A percentile compares a stretch with the other conserved stretches of the same genome.
phyloP scores from a whole-genome alignment of 2,888 invertebrate species.

The Drosophila paranaensis region DNA sequence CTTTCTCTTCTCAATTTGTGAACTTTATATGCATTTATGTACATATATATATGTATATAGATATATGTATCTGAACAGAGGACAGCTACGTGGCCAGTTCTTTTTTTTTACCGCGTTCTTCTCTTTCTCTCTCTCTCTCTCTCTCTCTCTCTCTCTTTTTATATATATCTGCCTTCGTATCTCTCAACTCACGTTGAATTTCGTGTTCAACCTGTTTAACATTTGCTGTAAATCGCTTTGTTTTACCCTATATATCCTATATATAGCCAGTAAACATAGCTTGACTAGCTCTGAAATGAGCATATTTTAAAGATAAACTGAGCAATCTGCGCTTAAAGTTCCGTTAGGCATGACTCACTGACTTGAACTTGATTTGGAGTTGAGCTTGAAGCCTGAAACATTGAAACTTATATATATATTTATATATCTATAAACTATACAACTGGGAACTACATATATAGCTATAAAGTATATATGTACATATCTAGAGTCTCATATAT shows the following conservation, averaged over 20 bases:
- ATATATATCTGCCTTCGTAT: conserved; percentile 3
- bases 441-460: too few species aligned
- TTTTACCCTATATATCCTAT: neutral
- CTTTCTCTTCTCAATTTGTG: conserved; percentile 32
- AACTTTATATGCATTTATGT: conserved; percentile 37
- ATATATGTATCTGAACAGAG: conserved; percentile 4
- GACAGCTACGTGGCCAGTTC: conserved; percentile 46
- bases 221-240: conserved; percentile 10
- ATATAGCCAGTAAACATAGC: too few species aligned
- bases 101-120: conserved; percentile 37
- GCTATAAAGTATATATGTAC: too few species aligned
- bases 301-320: neutral
- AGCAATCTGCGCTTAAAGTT: neutral
- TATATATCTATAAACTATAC: too few species aligned
- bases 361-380: neutral
- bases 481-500: too few species aligned
- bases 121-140: conserved; percentile 7
- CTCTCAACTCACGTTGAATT: conserved; percentile 55
- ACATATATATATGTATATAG: conserved; percentile 20
- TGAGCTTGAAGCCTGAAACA: neutral
- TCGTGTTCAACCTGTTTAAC: conserved; percentile 67
- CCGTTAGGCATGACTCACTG: neutral
- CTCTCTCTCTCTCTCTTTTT: conserved; percentile 10
- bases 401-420: too few species aligned
- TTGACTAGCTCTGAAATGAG: neutral